Evolutionary conservation across 2,888 invertebrate species (phyloP), one percentile per base, ranked within the genome.

Genomic region (Campoplex capitator): DNA sequence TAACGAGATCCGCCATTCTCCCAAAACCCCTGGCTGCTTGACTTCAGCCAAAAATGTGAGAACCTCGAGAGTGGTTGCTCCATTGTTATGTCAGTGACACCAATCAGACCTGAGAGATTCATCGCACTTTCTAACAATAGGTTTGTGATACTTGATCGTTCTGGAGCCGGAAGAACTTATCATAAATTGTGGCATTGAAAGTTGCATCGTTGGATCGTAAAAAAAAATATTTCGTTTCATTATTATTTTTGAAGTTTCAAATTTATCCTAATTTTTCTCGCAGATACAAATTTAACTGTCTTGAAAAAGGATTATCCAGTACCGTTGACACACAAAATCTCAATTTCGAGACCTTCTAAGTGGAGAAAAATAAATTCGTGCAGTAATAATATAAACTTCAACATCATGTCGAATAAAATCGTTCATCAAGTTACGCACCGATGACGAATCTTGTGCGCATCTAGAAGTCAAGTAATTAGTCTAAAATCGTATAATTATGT

Each of bases 1-100:
- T 65, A 80, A 85, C 73, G 67, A 68, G 67, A 68, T 65, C 45
- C 42, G 65, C 77, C 38, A 16, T 45, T 67, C 42, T 74, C 7
- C 16, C 18, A 51, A 74, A 42, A 51, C 54, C 28, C 28, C 62
- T 13, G 32, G 62, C 62, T 32, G 62, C 62, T 62, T 32, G 32
- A 62, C 62, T 62, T 16, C 62, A 62, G 62, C 32, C 62, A 32
- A 62, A 62, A 62, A 32, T 62, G 62, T 62, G 32, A 32, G 32
- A 62, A 32, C 16, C 62, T 32, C 32, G 16, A 62, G 62, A 28
- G 32, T 16, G 62, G 2, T 32, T 62, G 62, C 62, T 62, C 16
- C 62, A 62, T 62, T 62, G 32, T 62, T 62, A 32, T 62, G 62
- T 62, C 62, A 62, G 32, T 62, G 32, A 32, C 4, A 62, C 32